Evolutionary conservation across 2,113 vertebrate genomes (phyloP).

Genomic region (Sapayoa aenigma): DNA sequence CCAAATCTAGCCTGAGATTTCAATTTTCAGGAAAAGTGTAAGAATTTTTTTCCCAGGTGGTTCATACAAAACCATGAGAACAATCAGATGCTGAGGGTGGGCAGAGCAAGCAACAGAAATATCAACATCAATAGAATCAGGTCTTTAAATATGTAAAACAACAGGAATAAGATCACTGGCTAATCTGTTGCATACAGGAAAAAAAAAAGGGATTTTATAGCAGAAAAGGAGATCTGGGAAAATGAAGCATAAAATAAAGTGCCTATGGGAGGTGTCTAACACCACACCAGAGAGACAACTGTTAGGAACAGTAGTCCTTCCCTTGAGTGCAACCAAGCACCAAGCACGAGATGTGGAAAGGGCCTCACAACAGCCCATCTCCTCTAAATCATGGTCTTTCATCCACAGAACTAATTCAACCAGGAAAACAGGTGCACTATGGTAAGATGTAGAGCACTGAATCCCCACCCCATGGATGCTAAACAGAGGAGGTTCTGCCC

Average conservation of each 20-base stretch:
- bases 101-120: not conserved
- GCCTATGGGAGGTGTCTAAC: not conserved
- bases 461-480: rapidly evolving
- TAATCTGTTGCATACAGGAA: not conserved
- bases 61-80: not conserved
- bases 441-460: rapidly evolving
- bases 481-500: not conserved
- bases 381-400: not conserved
- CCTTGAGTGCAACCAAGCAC: not conserved
- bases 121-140: not conserved
- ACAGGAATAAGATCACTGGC: not conserved
- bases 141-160: not conserved
- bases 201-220: rapidly evolving
- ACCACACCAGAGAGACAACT: not conserved
- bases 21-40: not conserved
- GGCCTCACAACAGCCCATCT: rapidly evolving
- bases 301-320: not conserved
- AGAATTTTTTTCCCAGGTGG: not conserved
- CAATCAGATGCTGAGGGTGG: not conserved
- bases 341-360: not conserved
- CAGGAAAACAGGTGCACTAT: not conserved
- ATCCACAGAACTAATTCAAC: not conserved
- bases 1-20: not conserved
- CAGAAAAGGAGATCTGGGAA: not conserved
- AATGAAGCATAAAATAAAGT: not conserved